Percentiles rank a stretch among this genome's conserved stretches.
These are phyloP conservation scores for Synergus umbraculus DNA, from an alignment of 2,888 invertebrate genomes.

Conservation along the genomic window DNA sequence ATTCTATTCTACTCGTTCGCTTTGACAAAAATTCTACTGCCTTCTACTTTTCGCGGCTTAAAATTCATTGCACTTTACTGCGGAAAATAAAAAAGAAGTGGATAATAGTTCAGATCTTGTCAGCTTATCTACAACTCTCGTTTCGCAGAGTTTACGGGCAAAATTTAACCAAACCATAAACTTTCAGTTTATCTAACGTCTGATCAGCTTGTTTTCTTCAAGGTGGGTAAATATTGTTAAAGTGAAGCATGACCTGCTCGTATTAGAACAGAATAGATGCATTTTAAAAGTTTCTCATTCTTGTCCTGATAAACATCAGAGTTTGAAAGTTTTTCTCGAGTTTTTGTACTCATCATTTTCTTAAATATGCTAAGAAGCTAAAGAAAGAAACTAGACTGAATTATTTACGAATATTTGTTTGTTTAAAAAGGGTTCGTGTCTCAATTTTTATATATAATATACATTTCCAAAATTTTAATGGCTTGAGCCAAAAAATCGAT, in stretches of 20 bases:
- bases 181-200: not conserved
- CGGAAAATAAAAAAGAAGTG: not conserved
- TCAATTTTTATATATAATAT: too few relatives aligned
- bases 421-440: too few relatives aligned
- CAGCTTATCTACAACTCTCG: slow-evolving; percentile 1
- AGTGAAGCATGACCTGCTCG: slow-evolving; percentile 5
- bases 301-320: not conserved
- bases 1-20: not conserved
- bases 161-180: not conserved
- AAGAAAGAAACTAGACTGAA: not conserved
- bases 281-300: slow-evolving; percentile 3
- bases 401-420: not conserved
- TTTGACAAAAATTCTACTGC: not conserved
- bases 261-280: not conserved
- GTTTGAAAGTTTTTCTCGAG: not conserved
- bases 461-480: too few relatives aligned
- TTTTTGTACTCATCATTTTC: not conserved
- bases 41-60: not conserved
- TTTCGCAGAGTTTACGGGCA: not conserved
- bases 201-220: not conserved
- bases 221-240: not conserved
- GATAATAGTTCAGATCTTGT: not conserved
- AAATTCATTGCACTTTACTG: not conserved
- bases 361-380: not conserved
- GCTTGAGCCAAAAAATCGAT: too few relatives aligned